phyloP scores from a whole-genome alignment of 2,888 invertebrate genomes.

The Coenonympha arcania region DNA sequence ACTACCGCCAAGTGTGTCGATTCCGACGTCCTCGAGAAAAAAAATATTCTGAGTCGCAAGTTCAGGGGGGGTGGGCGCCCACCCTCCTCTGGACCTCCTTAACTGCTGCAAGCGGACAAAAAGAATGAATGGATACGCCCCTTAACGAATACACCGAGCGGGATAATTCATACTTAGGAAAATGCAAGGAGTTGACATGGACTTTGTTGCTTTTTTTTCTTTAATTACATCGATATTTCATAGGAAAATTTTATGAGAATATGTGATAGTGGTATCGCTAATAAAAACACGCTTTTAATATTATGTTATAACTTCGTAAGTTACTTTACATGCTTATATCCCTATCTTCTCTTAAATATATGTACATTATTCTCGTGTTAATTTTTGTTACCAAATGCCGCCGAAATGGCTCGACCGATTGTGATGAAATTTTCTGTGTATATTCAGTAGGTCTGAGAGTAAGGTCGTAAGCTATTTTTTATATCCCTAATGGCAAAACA shows the following conservation, averaged over 20 bases:
- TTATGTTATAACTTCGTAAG: too few relatives aligned
- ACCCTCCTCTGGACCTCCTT: conserved; percentile 65
- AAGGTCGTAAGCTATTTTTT: too few relatives aligned
- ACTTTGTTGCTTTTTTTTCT: conserved; percentile 21
- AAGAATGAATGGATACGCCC: conserved; percentile 75
- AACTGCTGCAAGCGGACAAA: conserved; percentile 71
- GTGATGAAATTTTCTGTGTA: too few relatives aligned
- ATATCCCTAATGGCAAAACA: too few relatives aligned
- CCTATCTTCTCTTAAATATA: too few relatives aligned
- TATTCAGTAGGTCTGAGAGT: too few relatives aligned
- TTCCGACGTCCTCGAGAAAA: conserved; percentile 68
- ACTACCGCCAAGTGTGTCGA: conserved; percentile 73
- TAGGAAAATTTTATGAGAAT: neutral
- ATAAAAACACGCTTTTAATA: too few relatives aligned
- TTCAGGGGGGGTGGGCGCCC: conserved; percentile 49
- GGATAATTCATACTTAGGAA: conserved; percentile 74
- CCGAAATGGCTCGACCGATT: too few relatives aligned
- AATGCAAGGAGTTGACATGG: conserved; percentile 65
- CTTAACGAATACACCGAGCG: conserved; percentile 74
- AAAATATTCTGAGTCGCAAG: conserved; percentile 71
- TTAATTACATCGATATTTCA: conserved; percentile 22
- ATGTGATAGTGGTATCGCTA: neutral
- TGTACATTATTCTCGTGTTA: too few relatives aligned
- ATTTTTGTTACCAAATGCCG: too few relatives aligned
- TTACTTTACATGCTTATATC: too few relatives aligned